Evolutionary conservation across 2,888 invertebrate species (phyloP), one percentile per base, ranked within the genome.

Genomic region (Limnephilus lunatus): DNA sequence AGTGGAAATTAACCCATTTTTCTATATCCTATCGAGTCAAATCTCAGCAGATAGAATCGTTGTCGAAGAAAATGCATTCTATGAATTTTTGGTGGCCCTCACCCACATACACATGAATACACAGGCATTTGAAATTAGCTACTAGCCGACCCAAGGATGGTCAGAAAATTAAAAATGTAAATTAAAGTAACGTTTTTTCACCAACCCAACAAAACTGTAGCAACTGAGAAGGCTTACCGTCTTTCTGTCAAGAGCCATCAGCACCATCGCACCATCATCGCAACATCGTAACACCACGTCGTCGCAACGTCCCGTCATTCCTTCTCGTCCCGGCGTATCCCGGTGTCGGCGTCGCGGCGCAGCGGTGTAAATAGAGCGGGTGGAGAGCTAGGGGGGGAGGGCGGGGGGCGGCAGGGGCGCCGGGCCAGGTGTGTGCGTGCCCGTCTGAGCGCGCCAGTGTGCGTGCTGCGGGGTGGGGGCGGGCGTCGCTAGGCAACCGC

Each of bases 401-500:
- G 53, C 19, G 53, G 19, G 19, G 48, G 68, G n/a, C 68, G 68
- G 68, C 68, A n/a, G 25, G 68, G n/a, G 68, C 68, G 68, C n/a
- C 68, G n/a, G 53, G 68, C 25, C 68, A 68, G 87, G 87, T 87
- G 87, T 87, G 87, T 87, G 87, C 87, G 87, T 87, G 87, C 48
- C 30, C 48, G 92, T 91, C 90, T 39, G 92, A 94, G 31, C 94
- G 94, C 91, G 94, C 94, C 91, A n/a, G 89, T 35, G 81, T 53
- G 88, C 44, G 90, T 30, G 85, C 53, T 25, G 25, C 32, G 93
- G 94, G 85, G 94, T 94, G 81, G 95, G 95, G 93, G 94, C 95
- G 95, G 94, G 94, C 95, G 92, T 95, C 95, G 94, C 95, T 95
- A 94, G 95, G 95, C 91, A 95, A 95, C 95, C 95, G 95, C 95